A percentile compares a stretch with the other conserved stretches of the same genome.
Conservation (phyloP, 2,113 vertebrate species). For the Archocentrus centrarchus region DNA sequence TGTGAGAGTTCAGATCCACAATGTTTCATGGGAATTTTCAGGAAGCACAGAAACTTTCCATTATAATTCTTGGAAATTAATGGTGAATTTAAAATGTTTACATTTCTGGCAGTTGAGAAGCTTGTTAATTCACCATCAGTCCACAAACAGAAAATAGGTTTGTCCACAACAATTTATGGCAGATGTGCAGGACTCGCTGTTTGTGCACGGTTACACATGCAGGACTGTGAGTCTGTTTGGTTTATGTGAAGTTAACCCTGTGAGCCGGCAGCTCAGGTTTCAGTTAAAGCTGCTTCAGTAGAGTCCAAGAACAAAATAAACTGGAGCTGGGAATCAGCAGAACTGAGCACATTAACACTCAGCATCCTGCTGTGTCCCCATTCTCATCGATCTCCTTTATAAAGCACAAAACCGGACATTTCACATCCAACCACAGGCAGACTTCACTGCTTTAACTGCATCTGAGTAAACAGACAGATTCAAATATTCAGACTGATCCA, state of each 20-base stretch:
- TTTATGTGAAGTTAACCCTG: neutral
- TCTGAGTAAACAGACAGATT: neutral
- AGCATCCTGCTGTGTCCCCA: too few relatives aligned
- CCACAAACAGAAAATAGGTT: too few relatives aligned
- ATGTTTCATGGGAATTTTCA: too few relatives aligned
- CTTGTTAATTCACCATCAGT: neutral
- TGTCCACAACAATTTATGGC: too few relatives aligned
- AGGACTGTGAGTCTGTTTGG: neutral
- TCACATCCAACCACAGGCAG: neutral
- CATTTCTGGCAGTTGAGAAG: neutral
- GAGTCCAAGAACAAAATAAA: too few relatives aligned
- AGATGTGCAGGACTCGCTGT: neutral
- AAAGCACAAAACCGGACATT: neutral
- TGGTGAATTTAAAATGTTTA: neutral
- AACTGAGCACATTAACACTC: neutral
- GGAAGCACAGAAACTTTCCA: neutral
- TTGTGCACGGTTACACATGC: neutral
- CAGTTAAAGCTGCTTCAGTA: too few relatives aligned
- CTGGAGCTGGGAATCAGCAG: neutral
- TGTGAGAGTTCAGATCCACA: too few relatives aligned
- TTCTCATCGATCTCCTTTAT: neutral
- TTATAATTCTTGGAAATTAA: neutral
- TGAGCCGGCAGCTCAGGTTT: too few relatives aligned
- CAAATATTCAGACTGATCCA: neutral
- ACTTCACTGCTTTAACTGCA: neutral